Percentiles rank a stretch among this genome's conserved stretches.
phyloP scores from a whole-genome alignment of 1,140 invertebrate species.

The Diorhabda sublineata region DNA sequence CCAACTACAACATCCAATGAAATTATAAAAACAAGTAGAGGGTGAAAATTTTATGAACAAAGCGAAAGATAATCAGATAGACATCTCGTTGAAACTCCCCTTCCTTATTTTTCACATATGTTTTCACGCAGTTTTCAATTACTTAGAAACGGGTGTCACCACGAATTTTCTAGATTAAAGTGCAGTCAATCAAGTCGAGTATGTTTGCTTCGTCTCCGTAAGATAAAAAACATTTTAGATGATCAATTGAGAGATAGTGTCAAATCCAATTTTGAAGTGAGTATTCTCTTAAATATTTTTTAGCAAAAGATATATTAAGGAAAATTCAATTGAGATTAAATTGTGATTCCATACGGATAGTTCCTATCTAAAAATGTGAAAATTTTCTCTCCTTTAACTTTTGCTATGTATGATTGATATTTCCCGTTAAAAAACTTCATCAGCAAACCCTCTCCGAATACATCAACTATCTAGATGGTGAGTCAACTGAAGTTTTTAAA shows the following conservation, averaged over 20 bases:
- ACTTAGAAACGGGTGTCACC: not conserved
- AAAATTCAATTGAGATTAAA: no score
- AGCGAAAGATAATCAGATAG: not conserved
- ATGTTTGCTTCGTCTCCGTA: not conserved
- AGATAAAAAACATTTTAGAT: not conserved
- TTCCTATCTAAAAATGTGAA: no score
- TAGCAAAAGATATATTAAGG: no score
- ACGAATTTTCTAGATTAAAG: not conserved
- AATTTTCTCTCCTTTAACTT: no score
- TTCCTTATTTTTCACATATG: not conserved
- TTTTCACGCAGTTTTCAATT: slow-evolving; percentile 22
- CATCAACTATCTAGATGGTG: no score
- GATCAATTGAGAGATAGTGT: not conserved
- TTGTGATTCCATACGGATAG: no score
- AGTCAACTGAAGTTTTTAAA: no score
- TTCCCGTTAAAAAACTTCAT: no score
- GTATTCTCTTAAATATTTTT: not conserved
- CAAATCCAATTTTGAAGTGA: not conserved
- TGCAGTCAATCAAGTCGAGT: slow-evolving; percentile 4
- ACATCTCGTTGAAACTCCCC: not conserved
- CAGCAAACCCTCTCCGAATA: no score
- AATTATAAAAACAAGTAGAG: no score
- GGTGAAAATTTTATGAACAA: not conserved
- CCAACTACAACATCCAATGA: no score
- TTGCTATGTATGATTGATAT: no score